A percentile compares a stretch with the other conserved stretches of the same genome.
These are phyloP conservation scores for Eristalis arbustorum DNA, from an alignment of 2,888 invertebrate genomes.

Conservation along the genomic window DNA sequence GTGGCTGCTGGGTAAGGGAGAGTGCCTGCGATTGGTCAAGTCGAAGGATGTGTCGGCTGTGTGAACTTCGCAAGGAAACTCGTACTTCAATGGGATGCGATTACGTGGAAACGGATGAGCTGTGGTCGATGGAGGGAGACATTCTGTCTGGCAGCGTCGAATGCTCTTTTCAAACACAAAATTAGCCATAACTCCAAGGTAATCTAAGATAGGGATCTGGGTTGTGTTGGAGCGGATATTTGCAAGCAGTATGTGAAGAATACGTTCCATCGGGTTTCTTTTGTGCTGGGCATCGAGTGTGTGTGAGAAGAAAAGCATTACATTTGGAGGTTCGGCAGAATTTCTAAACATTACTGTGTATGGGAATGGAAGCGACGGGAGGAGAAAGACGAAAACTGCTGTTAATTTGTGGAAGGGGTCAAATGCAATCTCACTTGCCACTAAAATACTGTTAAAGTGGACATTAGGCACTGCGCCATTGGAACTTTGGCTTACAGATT, in stretches of 20 bases:
- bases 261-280: background rate
- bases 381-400: too few species aligned
- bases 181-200: background rate
- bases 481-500: too few species aligned
- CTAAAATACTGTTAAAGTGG: too few species aligned
- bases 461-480: too few species aligned
- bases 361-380: too few species aligned
- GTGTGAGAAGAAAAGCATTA: too few species aligned
- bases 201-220: background rate
- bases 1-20: background rate
- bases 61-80: conserved; percentile 21
- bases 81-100: background rate
- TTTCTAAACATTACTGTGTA: too few species aligned
- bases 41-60: conserved; percentile 15
- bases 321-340: too few species aligned
- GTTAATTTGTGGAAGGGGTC: too few species aligned
- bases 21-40: conserved; percentile 25
- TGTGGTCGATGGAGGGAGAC: background rate
- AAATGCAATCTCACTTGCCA: too few species aligned
- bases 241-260: background rate
- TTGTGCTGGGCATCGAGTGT: background rate
- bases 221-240: background rate
- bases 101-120: background rate
- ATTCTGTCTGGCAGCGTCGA: background rate
- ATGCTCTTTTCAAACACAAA: background rate